A percentile compares a stretch with the other conserved stretches of the same genome.
These are phyloP conservation scores for Eristalis arbustorum DNA, from an alignment of 2,888 invertebrate genomes.

Conservation along the genomic window DNA sequence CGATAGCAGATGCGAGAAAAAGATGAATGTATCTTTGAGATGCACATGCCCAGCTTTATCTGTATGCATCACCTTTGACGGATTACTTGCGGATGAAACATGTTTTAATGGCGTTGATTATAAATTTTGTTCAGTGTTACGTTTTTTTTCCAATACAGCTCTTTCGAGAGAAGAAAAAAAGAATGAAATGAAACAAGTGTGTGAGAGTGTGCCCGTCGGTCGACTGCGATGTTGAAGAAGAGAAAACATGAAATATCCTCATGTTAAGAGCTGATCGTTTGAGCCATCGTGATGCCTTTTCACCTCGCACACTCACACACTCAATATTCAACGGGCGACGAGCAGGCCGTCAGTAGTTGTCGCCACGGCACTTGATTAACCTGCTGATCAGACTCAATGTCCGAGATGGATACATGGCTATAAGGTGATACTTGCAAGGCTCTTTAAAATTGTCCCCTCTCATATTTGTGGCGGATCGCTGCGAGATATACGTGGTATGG, in stretches of 20 bases:
- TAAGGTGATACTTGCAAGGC: slow-evolving; percentile 54
- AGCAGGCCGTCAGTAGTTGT: slow-evolving; percentile 46
- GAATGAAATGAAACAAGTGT: not conserved
- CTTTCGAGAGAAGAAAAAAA: not conserved
- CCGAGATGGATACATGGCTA: slow-evolving; percentile 67
- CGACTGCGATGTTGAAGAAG: slow-evolving; percentile 49
- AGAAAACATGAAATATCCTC: slow-evolving; percentile 63
- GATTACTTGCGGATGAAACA: slow-evolving; percentile 69
- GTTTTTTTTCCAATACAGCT: not conserved
- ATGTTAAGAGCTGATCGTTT: slow-evolving; percentile 53
- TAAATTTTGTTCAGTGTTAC: slow-evolving; percentile 48
- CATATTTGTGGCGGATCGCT: slow-evolving; percentile 48
- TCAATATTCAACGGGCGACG: not conserved
- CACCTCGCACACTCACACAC: slow-evolving; percentile 38
- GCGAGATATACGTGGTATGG: slow-evolving; percentile 19
- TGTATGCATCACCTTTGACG: slow-evolving; percentile 69
- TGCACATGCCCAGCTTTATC: slow-evolving; percentile 55
- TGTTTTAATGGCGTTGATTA: slow-evolving; percentile 68
- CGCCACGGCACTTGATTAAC: slow-evolving; percentile 66
- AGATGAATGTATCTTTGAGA: slow-evolving; percentile 65
- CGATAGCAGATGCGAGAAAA: slow-evolving; percentile 64
- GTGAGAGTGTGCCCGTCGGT: not conserved
- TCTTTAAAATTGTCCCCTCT: slow-evolving; percentile 53
- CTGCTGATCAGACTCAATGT: slow-evolving; percentile 69
- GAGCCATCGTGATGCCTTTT: slow-evolving; percentile 40